These are phyloP conservation scores for Synanthedon vespiformis DNA, from an alignment of 2,888 invertebrate species.

Conservation along the genomic window DNA sequence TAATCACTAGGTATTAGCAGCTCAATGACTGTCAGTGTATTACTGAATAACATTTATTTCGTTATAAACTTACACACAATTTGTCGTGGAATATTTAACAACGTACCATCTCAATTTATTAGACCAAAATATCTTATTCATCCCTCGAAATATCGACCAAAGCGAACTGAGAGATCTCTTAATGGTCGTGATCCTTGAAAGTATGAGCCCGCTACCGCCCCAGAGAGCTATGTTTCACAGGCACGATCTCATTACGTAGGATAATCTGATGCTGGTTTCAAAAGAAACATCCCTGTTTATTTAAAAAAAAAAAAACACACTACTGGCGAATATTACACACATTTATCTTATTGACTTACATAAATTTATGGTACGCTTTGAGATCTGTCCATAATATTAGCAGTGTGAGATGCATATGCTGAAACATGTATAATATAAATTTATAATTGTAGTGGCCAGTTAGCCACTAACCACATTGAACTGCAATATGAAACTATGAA, in stretches of 20 bases:
- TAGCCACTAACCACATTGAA: background rate
- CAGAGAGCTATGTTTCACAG: slow-evolving; percentile 51
- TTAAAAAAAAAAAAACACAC: background rate
- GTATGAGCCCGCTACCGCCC: slow-evolving; percentile 40
- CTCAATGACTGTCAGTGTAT: too few species aligned
- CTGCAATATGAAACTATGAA: slow-evolving; percentile 31
- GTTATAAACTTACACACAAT: background rate
- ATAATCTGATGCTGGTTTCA: slow-evolving; percentile 42
- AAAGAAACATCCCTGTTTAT: slow-evolving; percentile 24
- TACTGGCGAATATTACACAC: background rate
- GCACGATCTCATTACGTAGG: slow-evolving; percentile 45
- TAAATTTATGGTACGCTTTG: too few species aligned
- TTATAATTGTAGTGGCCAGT: too few species aligned
- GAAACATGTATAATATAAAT: too few species aligned
- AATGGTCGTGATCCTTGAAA: slow-evolving; percentile 49
- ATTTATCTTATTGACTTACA: too few species aligned
- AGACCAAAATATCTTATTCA: slow-evolving; percentile 10
- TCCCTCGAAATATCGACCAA: slow-evolving; percentile 29
- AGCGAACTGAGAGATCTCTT: slow-evolving; percentile 35
- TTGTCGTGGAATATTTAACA: background rate
- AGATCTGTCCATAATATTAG: too few species aligned
- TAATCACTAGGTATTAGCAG: too few species aligned
- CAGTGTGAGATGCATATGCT: too few species aligned
- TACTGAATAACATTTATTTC: too few species aligned
- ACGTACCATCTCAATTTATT: slow-evolving; percentile 1